These are phyloP conservation scores for Drosophila kokeensis DNA, from an alignment of 2,888 invertebrate species.

Conservation along the genomic window DNA sequence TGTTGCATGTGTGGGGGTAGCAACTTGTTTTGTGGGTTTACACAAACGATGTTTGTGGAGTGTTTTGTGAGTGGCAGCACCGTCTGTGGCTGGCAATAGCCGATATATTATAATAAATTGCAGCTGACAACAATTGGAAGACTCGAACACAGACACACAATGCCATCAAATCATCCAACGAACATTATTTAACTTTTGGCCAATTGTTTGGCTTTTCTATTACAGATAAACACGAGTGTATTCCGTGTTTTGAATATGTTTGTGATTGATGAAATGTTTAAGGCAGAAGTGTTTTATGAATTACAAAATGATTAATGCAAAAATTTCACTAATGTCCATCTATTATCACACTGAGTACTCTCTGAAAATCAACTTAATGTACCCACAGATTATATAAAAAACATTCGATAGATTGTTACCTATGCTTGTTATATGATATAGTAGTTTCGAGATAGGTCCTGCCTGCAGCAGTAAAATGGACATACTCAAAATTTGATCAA, in stretches of 20 bases:
- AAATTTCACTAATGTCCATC: neutral
- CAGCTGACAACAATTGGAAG: conserved; percentile 44
- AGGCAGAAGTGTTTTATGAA: neutral
- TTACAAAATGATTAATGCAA: neutral
- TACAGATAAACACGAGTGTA: neutral
- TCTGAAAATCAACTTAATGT: neutral
- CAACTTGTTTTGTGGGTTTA: conserved; percentile 40
- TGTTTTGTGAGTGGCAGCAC: conserved; percentile 66
- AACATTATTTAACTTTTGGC: conserved; percentile 19
- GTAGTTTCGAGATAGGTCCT: neutral
- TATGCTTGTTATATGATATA: neutral
- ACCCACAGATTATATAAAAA: neutral
- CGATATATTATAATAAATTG: conserved; percentile 65
- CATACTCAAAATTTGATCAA: neutral
- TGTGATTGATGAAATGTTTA: neutral
- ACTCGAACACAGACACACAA: conserved; percentile 13
- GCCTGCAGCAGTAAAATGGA: neutral
- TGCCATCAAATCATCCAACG: conserved; percentile 25
- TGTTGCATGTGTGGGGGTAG: conserved; percentile 17
- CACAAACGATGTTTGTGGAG: conserved; percentile 70
- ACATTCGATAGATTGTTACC: neutral
- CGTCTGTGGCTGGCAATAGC: conserved; percentile 65
- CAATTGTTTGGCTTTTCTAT: conserved; percentile 9
- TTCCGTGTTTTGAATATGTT: neutral
- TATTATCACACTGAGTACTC: neutral